These are phyloP conservation scores for Macrosoma leucophasiata DNA, from an alignment of 2,888 invertebrate genomes.

Conservation along the genomic window DNA sequence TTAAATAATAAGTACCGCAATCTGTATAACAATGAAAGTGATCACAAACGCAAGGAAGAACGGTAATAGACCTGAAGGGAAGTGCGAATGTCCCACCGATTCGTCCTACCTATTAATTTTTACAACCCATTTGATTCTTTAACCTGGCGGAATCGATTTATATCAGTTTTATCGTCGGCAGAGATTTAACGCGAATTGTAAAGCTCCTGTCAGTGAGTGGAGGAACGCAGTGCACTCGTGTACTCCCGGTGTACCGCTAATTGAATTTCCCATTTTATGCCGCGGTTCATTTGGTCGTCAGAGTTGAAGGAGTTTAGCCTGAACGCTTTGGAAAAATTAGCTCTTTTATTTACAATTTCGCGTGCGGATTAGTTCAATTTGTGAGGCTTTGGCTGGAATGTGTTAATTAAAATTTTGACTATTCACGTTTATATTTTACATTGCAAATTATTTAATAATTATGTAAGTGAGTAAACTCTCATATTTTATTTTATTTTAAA, in stretches of 20 bases:
- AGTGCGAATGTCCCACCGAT: slow-evolving; percentile 31
- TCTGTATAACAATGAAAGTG: slow-evolving; percentile 1
- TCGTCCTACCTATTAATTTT: slow-evolving; percentile 66
- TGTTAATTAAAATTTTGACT: too few species aligned
- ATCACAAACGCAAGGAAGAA: too few species aligned
- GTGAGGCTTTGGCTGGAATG: too few species aligned
- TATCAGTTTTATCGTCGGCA: slow-evolving; percentile 57
- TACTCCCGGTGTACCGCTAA: slow-evolving; percentile 39
- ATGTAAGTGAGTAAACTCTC: too few species aligned
- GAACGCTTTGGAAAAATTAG: too few species aligned
- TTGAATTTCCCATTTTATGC: slow-evolving; percentile 50
- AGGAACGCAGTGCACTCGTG: slow-evolving; percentile 35
- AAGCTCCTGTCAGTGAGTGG: slow-evolving; percentile 54
- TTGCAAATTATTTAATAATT: too few species aligned
- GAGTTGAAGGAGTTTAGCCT: too few species aligned
- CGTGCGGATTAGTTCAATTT: too few species aligned
- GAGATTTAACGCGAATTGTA: slow-evolving; percentile 56
- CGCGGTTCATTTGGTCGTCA: slow-evolving; percentile 28
- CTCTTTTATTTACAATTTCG: too few species aligned
- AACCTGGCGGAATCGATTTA: slow-evolving; percentile 71
- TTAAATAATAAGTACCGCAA: background rate
- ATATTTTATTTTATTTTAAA: too few species aligned
- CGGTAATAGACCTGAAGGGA: too few species aligned
- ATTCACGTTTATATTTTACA: too few species aligned
- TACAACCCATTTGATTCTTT: slow-evolving; percentile 71